Conservation (phyloP, 2,113 vertebrate genomes). For the Suncus etruscus region DNA sequence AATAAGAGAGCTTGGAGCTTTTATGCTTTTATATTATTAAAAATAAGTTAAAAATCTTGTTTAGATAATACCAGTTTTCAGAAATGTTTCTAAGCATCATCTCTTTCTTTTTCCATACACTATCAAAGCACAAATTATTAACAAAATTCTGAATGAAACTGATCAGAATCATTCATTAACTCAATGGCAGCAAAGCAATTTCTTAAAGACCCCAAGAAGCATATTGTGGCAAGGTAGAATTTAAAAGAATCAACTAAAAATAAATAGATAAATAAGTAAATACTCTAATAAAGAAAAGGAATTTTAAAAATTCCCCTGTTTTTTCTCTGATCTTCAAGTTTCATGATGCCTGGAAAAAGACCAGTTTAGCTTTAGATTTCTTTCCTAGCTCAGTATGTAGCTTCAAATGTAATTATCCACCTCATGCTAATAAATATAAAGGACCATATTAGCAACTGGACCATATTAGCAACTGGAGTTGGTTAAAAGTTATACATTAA, state of each 20-base stretch:
- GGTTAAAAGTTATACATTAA: neutral
- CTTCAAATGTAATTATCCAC: neutral
- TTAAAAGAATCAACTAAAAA: conserved; percentile 42
- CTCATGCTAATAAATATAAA: neutral
- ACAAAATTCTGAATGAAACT: conserved; percentile 58
- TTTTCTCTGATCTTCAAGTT: neutral
- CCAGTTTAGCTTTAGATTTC: neutral
- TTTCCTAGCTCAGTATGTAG: neutral
- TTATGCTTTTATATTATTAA: conserved; percentile 63
- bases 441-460: neutral
- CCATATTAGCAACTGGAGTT: neutral
- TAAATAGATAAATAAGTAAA: neutral
- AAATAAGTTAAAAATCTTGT: conserved; percentile 65
- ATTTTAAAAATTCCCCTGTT: too few species aligned
- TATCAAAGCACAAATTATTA: conserved; percentile 11
- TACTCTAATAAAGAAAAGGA: neutral
- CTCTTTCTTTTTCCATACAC: conserved; percentile 1
- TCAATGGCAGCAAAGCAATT: conserved; percentile 19
- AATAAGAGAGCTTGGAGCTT: conserved; percentile 7
- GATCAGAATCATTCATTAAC: neutral
- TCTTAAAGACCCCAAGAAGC: neutral
- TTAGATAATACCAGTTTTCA: conserved; percentile 56
- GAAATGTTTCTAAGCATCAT: neutral
- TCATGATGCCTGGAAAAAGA: neutral
- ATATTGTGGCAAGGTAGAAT: neutral